A percentile compares a stretch with the other conserved stretches of the same genome.
phyloP scores from a whole-genome alignment of 2,888 invertebrate genomes.

The Hylaea fasciaria region DNA sequence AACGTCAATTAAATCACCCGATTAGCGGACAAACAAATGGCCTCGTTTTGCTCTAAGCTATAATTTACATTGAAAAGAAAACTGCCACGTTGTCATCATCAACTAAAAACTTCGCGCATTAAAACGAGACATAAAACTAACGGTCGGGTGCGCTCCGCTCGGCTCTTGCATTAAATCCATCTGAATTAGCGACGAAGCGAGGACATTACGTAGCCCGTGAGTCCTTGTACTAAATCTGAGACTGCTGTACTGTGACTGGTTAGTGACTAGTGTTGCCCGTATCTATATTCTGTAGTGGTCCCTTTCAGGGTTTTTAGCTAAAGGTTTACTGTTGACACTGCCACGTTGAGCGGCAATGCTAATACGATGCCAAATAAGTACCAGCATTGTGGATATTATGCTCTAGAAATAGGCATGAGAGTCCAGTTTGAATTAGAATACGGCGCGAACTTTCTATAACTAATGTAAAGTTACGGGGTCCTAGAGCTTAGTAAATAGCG shows the following conservation, averaged over 20 bases:
- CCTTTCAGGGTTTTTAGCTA: too few species aligned
- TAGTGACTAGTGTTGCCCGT: not conserved
- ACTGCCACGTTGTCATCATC: conserved; percentile 16
- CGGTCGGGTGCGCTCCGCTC: conserved; percentile 54
- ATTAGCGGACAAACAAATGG: too few species aligned
- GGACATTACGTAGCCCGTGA: conserved; percentile 60
- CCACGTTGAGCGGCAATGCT: too few species aligned
- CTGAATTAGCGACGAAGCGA: conserved; percentile 66
- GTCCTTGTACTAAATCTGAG: conserved; percentile 67
- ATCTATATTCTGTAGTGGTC: not conserved
- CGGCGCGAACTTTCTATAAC: not conserved
- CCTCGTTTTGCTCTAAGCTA: too few species aligned
- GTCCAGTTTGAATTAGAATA: not conserved
- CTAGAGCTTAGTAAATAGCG: too few species aligned
- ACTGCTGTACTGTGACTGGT: conserved; percentile 39
- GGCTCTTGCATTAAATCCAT: conserved; percentile 64
- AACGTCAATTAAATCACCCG: too few species aligned
- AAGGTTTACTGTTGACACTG: not conserved
- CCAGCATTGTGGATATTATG: too few species aligned
- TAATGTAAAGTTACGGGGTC: too few species aligned
- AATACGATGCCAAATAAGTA: too few species aligned
- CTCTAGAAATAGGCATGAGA: not conserved
- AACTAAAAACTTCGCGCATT: conserved; percentile 46
- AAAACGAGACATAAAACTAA: conserved; percentile 56
- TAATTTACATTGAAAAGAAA: not conserved